Base-by-base conservation (phyloP, 2,113 vertebrate species). In the Sciurus niger region DNA sequence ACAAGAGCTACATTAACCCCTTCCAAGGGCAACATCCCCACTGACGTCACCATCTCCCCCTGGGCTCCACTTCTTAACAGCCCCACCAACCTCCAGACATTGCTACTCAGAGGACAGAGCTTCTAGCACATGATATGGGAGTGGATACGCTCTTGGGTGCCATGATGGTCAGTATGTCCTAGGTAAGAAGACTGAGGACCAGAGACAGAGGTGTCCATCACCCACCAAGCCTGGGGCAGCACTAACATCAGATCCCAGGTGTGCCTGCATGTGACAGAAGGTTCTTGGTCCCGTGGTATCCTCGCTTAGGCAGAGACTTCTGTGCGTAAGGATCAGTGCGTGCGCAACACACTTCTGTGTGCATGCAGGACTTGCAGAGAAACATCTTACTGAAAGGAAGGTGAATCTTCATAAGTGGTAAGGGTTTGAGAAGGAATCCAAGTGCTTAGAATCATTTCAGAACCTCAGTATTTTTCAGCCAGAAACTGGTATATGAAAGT, bases 311-410 rank as follows among this genome's bases (percentile, higher is more conserved):
- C 86, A 85, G 17, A 63, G 77, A 77, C 90, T 96, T 90, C 95
- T 70, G 46, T 96, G 87, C 97, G 89, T 97, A 96, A 94, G 92
- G 89, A 93, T 79, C 84, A 92, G 40, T 85, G 51, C 87, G 77
- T 95, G 94, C 17, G 65, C 43, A 80, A 97, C 74, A 34, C 94
- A 95, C 90, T 73, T 98, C 93, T 94, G 86, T 60, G 30, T 95
- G 43, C 40, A 40, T 76, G 22, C 84, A 88, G 24, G 96, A 93
- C 72, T 95, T 95, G 98, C 53, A 95, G 68, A 97, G 91, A 84
- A 89, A 83, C 82, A 17, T 88, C 92, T 97, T 34, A 89, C 93
- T 85, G 76, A 63, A 97, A 95, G 60, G 60, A 97, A 94, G 60
- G 89, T 95, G 67, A 95, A 93, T 90, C 76, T 96, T 92, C 87